Evolutionary conservation across 2,113 vertebrate species (phyloP), one percentile per base, ranked within the genome.

Genomic region (Lophochroa leadbeateri): DNA sequence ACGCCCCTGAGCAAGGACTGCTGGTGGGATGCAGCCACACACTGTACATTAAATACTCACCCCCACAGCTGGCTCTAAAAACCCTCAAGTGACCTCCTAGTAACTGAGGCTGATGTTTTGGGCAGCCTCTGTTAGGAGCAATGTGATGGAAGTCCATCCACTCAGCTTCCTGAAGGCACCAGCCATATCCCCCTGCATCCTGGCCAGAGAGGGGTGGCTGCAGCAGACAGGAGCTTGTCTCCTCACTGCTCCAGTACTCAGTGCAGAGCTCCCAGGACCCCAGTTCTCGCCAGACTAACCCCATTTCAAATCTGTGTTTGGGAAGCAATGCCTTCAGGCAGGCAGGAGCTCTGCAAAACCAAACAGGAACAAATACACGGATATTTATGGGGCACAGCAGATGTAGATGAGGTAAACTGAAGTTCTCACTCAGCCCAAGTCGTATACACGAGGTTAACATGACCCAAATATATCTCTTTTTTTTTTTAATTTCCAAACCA

Each of bases 401-500:
- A 96, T 33, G 63, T 1, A 71, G 76, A 74, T 1, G 2, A 75
- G 29, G 43, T 79, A 79, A 81, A 88, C 65, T 72, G 33, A 92
- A 95, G 82, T 82, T 88, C 90, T 88, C 35, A 9, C 90, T 91
- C 35, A 10, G 29, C 2, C 5, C 52, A 77, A 82, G 71, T 35
- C 58, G 9, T 81, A 87, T 50, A 83, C 44, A 90, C 68, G 85
- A 82, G 94, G 94, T 94, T 96, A 96, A 86, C 77, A 6, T 94
- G 86, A 96, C 94, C 96, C 91, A 95, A 95, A 95, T 94, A 70
- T 86, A 50, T 47, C n/a, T 43, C 17, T 60, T 71, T 75, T 94
- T 88, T 55, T 96, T 94, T 46, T 0, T 44, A 64, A 84, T 96
- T 96, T 93, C 95, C 90, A 95, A 89, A 83, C 91, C 92, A 89